Conservation (phyloP, 2,888 invertebrate genomes). For the Epinotia brunnichana region DNA sequence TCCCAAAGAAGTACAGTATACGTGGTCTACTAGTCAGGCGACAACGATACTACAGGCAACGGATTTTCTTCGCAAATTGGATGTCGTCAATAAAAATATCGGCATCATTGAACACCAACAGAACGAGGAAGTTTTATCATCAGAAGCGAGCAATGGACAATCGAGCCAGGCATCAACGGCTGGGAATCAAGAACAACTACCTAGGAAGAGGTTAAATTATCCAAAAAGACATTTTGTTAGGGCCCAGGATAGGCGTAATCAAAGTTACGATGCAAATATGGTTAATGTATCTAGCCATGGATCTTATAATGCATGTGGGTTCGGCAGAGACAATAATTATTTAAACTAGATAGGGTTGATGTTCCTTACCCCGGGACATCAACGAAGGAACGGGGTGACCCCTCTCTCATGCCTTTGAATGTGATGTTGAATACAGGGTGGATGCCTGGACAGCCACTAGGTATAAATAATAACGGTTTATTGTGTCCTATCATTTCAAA, state of each 20-base stretch:
- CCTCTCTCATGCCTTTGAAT: background rate
- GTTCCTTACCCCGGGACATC: background rate
- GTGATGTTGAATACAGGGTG: background rate
- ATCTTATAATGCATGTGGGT: background rate
- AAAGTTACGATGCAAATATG: background rate
- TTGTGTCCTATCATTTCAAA: background rate
- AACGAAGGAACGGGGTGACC: background rate
- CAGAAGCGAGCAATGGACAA: background rate
- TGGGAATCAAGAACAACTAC: background rate
- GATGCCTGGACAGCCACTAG: slow-evolving; percentile 4
- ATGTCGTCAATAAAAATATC: background rate
- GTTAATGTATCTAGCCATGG: background rate
- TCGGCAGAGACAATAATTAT: background rate
- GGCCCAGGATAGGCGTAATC: background rate
- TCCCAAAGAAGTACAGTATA: background rate
- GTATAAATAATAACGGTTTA: background rate
- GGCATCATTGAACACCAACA: background rate
- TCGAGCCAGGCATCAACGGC: background rate
- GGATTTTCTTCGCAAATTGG: background rate
- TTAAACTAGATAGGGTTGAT: background rate
- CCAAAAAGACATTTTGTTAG: background rate
- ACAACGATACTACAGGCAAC: background rate
- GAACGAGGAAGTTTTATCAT: background rate
- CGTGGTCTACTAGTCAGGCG: background rate
- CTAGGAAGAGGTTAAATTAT: background rate